These are phyloP conservation scores for Megalopta genalis DNA, from an alignment of 1,140 invertebrate genomes.

Conservation along the genomic window DNA sequence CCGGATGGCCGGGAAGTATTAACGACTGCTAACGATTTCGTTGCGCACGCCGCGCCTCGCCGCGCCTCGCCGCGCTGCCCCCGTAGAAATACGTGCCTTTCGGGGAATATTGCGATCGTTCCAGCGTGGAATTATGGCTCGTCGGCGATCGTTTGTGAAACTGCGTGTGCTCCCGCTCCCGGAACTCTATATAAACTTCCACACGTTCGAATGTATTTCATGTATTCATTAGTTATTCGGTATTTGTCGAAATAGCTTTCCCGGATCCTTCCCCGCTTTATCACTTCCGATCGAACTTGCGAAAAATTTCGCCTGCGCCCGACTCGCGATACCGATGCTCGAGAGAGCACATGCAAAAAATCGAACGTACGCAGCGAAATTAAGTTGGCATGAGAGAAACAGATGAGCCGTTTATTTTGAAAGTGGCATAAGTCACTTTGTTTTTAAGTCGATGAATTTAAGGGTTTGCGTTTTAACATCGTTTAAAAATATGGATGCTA, in stretches of 20 bases:
- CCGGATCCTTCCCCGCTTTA: neutral
- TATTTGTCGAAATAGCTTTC: neutral
- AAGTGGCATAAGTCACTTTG: too few species aligned
- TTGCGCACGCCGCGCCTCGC: neutral
- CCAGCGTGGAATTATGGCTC: neutral
- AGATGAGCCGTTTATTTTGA: too few species aligned
- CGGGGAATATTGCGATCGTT: neutral
- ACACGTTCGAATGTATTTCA: neutral
- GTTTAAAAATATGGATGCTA: too few species aligned
- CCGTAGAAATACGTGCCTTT: neutral
- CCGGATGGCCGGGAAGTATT: slow-evolving; percentile 9
- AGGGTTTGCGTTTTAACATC: too few species aligned
- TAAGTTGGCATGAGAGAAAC: too few species aligned
- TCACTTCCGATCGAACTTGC: too few species aligned
- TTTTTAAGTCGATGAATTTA: too few species aligned
- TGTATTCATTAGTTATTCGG: neutral
- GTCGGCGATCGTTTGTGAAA: neutral
- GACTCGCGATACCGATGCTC: too few species aligned
- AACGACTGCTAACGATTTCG: slow-evolving; percentile 10
- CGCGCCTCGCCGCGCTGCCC: too few species aligned
- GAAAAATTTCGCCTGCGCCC: too few species aligned
- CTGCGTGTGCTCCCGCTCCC: neutral
- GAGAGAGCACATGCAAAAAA: too few species aligned
- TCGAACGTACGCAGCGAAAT: too few species aligned
- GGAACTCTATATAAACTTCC: neutral